Evolutionary conservation across 2,113 vertebrate species (phyloP).

Genomic region (Ranitomeya imitator): DNA sequence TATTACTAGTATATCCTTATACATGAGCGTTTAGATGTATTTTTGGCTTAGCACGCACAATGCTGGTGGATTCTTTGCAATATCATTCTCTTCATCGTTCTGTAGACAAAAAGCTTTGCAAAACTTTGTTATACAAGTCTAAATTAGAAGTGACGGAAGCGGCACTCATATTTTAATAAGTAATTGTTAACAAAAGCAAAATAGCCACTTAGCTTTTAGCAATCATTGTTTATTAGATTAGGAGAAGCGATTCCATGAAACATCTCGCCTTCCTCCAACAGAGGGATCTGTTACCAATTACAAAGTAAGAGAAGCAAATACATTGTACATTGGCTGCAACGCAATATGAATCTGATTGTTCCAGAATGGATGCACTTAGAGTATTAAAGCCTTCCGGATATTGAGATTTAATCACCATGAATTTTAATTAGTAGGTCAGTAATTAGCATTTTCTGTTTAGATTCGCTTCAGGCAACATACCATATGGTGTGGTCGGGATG

Average conservation of each 20-base stretch:
- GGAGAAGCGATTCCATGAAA: conserved; percentile 20
- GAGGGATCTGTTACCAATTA: conserved; percentile 41
- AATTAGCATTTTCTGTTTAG: conserved; percentile 26
- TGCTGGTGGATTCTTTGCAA: not conserved
- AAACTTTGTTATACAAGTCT: not conserved
- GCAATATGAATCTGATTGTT: conserved; percentile 8
- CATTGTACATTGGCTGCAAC: not conserved
- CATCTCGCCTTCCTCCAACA: conserved; percentile 13
- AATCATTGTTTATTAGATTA: conserved; percentile 35
- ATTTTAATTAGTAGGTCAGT: conserved; percentile 23
- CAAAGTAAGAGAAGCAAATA: conserved; percentile 9
- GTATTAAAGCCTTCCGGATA: conserved; percentile 1
- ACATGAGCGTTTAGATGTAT: not conserved
- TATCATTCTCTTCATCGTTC: not conserved
- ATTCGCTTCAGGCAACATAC: not conserved
- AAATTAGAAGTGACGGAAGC: conserved; percentile 3
- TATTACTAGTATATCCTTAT: not conserved
- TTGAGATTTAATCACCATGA: not conserved
- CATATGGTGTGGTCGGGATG: not conserved
- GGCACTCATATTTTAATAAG: not conserved
- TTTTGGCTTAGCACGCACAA: not conserved
- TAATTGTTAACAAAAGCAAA: conserved; percentile 17
- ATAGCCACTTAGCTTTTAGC: not conserved
- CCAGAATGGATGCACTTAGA: not conserved
- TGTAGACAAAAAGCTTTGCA: not conserved